These are phyloP conservation scores for Pelecanus crispus DNA, from an alignment of 2,113 vertebrate genomes.

Conservation along the genomic window DNA sequence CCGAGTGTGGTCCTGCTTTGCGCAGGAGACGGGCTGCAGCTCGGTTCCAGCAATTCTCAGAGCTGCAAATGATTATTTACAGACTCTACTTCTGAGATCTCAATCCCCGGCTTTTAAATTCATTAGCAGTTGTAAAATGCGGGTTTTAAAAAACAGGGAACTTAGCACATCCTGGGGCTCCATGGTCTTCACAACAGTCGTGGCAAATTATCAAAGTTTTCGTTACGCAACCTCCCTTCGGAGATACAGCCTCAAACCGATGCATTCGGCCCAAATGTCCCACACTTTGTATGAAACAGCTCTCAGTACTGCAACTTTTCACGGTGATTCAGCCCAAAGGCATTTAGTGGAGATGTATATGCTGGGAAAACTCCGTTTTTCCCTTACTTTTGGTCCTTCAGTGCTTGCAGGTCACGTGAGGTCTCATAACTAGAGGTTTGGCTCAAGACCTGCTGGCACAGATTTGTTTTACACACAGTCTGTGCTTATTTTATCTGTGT, in stretches of 20 bases:
- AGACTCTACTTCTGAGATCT: background rate
- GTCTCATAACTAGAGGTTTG: background rate
- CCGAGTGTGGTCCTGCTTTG: rapidly evolving
- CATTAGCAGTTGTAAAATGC: background rate
- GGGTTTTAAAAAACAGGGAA: background rate
- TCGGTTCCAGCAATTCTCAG: background rate
- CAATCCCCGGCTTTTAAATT: background rate
- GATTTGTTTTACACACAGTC: background rate
- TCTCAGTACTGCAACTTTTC: background rate
- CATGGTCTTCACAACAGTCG: background rate
- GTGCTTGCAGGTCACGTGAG: background rate
- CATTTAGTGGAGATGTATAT: background rate
- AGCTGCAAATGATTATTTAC: background rate
- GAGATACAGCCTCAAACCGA: background rate
- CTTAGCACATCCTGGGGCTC: rapidly evolving
- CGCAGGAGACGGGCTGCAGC: rapidly evolving
- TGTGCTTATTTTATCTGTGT: background rate
- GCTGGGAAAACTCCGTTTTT: background rate
- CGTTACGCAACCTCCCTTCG: background rate
- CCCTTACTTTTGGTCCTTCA: background rate
- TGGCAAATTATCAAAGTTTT: background rate
- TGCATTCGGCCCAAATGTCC: rapidly evolving
- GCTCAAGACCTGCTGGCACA: background rate
- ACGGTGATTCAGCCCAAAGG: background rate
- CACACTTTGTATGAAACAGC: background rate